Conservation (phyloP, 2,888 invertebrate genomes). For the Halocaridina rubra region DNA sequence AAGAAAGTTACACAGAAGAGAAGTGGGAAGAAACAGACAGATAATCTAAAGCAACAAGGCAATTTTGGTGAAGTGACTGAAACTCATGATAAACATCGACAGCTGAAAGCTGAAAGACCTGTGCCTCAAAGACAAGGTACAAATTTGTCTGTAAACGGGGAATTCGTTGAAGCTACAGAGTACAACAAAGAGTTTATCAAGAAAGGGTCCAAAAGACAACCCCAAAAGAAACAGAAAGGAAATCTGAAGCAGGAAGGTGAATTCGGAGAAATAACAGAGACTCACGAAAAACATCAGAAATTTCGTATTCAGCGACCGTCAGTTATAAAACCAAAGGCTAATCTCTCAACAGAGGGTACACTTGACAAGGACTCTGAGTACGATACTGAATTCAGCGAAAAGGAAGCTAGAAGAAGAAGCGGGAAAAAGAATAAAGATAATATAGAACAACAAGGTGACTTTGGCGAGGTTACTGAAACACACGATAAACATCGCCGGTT, state of each 20-base stretch:
- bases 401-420: neutral
- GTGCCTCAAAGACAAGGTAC: neutral
- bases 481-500: slow-evolving; percentile 9
- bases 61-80: neutral
- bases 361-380: slow-evolving; percentile 33
- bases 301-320: slow-evolving; percentile 3
- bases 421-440: slow-evolving; percentile 7
- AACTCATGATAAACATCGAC: neutral
- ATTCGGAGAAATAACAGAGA: slow-evolving; percentile 28
- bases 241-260: slow-evolving; percentile 18
- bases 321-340: neutral
- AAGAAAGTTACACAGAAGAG: neutral
- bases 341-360: slow-evolving; percentile 23
- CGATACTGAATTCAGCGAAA: neutral
- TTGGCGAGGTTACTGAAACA: slow-evolving; percentile 23
- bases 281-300: neutral
- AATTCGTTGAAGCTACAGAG: neutral
- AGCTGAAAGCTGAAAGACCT: neutral
- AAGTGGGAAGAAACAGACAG: neutral
- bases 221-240: neutral
- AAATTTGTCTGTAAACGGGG: neutral
- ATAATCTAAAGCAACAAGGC: slow-evolving; percentile 15
- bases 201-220: neutral
- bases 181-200: neutral
- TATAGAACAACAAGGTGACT: slow-evolving; percentile 7